These are phyloP conservation scores for Syrista parreyssii DNA, from an alignment of 2,888 invertebrate species.

Conservation along the genomic window DNA sequence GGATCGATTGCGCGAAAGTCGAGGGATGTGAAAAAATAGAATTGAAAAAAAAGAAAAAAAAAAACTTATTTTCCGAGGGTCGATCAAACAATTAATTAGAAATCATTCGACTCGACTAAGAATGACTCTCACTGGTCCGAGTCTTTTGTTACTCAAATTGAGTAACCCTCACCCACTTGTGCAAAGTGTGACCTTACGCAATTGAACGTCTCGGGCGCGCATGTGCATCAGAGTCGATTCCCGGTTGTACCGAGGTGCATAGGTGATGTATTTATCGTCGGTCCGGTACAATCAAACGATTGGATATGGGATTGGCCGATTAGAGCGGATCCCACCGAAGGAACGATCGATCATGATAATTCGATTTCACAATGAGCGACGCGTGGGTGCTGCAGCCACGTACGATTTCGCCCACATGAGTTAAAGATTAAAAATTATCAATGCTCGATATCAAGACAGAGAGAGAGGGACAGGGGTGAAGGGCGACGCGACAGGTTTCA, in stretches of 20 bases:
- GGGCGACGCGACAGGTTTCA: background rate
- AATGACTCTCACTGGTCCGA: background rate
- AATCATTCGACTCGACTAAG: slow-evolving; percentile 13
- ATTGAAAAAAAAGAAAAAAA: background rate
- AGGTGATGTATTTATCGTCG: slow-evolving; percentile 6
- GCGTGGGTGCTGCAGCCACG: slow-evolving; percentile 24
- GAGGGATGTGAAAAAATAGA: background rate
- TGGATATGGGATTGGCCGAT: slow-evolving; percentile 14
- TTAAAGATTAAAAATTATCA: background rate
- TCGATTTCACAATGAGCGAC: slow-evolving; percentile 23
- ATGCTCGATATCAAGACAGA: background rate
- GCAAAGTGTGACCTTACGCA: background rate
- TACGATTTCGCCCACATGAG: slow-evolving; percentile 39
- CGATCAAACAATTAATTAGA: slow-evolving; percentile 8
- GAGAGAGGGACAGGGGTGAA: background rate
- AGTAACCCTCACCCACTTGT: background rate
- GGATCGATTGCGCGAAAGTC: background rate
- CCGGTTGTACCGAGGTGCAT: slow-evolving; percentile 4
- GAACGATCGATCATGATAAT: slow-evolving; percentile 18
- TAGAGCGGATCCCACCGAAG: slow-evolving; percentile 23
- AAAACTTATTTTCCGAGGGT: background rate
- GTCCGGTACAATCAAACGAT: slow-evolving; percentile 23
- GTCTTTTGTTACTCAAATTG: background rate
- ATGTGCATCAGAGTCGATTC: slow-evolving; percentile 8
- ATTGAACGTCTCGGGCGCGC: slow-evolving; percentile 7